These are phyloP conservation scores for Notamacropus eugenii DNA, from an alignment of 2,797 vertebrate genomes.

Conservation along the genomic window DNA sequence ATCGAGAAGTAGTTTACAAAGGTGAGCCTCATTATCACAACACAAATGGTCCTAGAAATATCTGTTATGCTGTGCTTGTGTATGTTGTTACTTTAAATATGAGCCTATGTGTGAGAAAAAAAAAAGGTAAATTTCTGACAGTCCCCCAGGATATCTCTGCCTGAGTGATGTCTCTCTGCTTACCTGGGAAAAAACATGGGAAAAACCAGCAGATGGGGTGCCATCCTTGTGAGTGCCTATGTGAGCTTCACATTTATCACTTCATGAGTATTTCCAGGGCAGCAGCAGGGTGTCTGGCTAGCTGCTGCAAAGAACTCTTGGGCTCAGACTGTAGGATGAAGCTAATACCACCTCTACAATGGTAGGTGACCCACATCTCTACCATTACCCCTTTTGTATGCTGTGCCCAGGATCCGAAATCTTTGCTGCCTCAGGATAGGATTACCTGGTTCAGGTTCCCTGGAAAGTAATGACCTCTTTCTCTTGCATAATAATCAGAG, in stretches of 20 bases:
- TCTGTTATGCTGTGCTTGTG: not conserved
- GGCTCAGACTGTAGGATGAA: not conserved
- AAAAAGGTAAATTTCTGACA: not conserved
- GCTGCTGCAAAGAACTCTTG: not conserved
- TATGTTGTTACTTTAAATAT: not conserved
- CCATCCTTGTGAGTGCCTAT: not conserved
- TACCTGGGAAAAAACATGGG: not conserved
- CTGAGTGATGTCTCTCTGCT: not conserved
- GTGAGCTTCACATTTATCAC: not conserved
- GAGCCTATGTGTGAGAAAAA: not conserved
- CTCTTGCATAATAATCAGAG: not conserved
- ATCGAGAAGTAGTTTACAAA: not conserved
- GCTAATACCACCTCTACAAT: not conserved
- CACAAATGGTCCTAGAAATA: not conserved
- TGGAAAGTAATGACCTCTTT: not conserved
- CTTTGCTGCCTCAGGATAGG: not conserved
- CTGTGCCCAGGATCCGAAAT: not conserved
- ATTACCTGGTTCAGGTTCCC: not conserved
- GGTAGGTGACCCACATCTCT: not conserved
- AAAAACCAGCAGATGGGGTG: not conserved
- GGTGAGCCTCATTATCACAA: not conserved
- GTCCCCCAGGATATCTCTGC: not conserved
- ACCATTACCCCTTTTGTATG: not conserved
- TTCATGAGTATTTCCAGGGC: not conserved
- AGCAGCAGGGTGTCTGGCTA: not conserved